phyloP scores from a whole-genome alignment of 1,140 invertebrate genomes.

The Samia ricini region DNA sequence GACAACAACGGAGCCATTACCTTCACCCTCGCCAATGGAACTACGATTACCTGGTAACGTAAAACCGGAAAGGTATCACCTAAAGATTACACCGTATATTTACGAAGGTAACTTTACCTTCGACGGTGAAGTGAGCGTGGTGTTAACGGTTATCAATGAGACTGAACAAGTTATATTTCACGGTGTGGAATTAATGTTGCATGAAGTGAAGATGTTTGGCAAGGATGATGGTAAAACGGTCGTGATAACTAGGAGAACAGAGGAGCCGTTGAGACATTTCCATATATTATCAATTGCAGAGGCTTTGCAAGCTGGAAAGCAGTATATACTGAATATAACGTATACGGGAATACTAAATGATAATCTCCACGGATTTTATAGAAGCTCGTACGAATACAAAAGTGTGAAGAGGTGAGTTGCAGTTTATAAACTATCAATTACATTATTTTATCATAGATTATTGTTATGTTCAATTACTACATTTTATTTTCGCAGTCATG shows the following conservation, averaged over 20 bases:
- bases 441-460: too few relatives aligned
- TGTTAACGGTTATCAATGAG: slow-evolving; percentile 81
- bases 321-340: slow-evolving; percentile 84
- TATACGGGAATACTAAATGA: slow-evolving; percentile 86
- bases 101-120: slow-evolving; percentile 87
- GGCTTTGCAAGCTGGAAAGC: slow-evolving; percentile 76
- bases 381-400: slow-evolving; percentile 87
- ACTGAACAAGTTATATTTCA: slow-evolving; percentile 89
- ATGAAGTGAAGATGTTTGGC: slow-evolving; percentile 72
- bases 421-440: background rate
- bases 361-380: slow-evolving; percentile 91
- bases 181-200: slow-evolving; percentile 82
- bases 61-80: slow-evolving; percentile 82
- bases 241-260: slow-evolving; percentile 63
- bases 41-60: slow-evolving; percentile 83
- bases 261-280: slow-evolving; percentile 85
- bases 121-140: slow-evolving; percentile 83
- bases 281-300: slow-evolving; percentile 82
- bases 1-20: slow-evolving; percentile 30
- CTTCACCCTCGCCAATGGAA: slow-evolving; percentile 2
- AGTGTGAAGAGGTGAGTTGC: slow-evolving; percentile 82
- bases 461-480: too few relatives aligned
- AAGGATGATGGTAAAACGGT: slow-evolving; percentile 46
- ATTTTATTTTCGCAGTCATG: too few relatives aligned
- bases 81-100: slow-evolving; percentile 85